phyloP scores from a whole-genome alignment of 1,140 invertebrate genomes.

The Augochlora pura region DNA sequence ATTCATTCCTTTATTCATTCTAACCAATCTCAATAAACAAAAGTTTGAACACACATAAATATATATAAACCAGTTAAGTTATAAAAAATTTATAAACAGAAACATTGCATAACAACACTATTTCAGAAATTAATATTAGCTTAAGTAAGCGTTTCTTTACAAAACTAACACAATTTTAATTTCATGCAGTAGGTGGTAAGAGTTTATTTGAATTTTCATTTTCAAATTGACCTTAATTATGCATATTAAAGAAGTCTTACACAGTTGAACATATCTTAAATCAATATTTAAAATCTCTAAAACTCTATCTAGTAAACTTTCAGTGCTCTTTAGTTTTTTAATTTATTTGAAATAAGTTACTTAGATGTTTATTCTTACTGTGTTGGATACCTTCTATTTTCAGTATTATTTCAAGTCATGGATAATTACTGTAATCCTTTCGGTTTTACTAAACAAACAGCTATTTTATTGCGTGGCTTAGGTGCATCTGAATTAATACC shows the following conservation, averaged over 20 bases:
- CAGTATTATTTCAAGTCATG: conserved; percentile 9
- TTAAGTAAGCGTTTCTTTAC: no score
- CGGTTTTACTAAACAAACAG: conserved; percentile 46
- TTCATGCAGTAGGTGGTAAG: no score
- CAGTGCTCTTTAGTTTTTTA: no score
- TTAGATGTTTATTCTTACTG: no score
- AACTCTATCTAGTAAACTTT: not conserved
- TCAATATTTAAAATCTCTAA: not conserved
- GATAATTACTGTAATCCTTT: not conserved
- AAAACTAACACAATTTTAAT: no score
- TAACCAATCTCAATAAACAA: not conserved
- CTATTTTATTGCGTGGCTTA: conserved; percentile 31
- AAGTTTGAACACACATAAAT: no score
- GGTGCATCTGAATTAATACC: conserved; percentile 37
- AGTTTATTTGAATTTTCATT: no score
- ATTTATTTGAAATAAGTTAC: no score
- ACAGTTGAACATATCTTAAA: no score
- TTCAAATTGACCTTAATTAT: no score
- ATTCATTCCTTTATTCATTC: not conserved
- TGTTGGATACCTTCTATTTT: not conserved
- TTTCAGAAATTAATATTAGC: no score
- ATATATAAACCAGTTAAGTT: not conserved
- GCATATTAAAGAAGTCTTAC: no score
- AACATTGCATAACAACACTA: not conserved
- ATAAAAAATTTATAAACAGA: not conserved